Percentiles rank a stretch among this genome's conserved stretches.
These are phyloP conservation scores for Xiphophorus couchianus DNA, from an alignment of 2,113 vertebrate species.

Conservation along the genomic window DNA sequence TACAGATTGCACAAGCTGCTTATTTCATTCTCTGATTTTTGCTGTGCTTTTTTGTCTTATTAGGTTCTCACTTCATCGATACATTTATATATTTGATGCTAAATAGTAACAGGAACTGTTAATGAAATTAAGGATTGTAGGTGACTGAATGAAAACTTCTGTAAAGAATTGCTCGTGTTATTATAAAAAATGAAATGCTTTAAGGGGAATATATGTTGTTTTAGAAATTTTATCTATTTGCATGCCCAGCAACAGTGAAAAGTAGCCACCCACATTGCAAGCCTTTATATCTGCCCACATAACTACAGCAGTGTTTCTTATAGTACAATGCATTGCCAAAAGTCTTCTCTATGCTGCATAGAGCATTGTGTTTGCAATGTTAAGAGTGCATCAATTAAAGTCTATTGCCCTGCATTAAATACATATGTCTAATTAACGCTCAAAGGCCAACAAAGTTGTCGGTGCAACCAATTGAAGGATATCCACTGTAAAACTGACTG, in stretches of 20 bases:
- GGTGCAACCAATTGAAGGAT: constrained; percentile 1
- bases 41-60: background rate
- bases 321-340: constrained; percentile 7
- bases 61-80: background rate
- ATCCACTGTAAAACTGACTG: background rate
- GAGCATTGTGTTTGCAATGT: background rate
- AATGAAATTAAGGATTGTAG: background rate
- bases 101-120: background rate
- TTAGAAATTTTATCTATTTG: constrained; percentile 46
- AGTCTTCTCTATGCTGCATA: background rate
- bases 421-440: background rate
- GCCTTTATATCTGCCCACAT: constrained; percentile 55
- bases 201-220: constrained; percentile 25
- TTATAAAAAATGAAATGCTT: constrained; percentile 1
- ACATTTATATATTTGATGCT: too few relatives aligned
- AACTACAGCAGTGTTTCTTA: constrained; percentile 23
- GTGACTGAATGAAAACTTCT: constrained; percentile 4
- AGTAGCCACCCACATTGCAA: constrained; percentile 62
- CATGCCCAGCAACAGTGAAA: constrained; percentile 54
- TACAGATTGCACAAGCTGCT: background rate
- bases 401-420: background rate
- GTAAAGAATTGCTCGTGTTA: background rate
- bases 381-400: background rate
- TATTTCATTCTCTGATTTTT: background rate
- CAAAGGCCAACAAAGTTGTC: background rate